A percentile compares a stretch with the other conserved stretches of the same genome.
Evolutionary conservation across 2,113 vertebrate species (phyloP).

Genomic region (Ctenodactylus gundi): DNA sequence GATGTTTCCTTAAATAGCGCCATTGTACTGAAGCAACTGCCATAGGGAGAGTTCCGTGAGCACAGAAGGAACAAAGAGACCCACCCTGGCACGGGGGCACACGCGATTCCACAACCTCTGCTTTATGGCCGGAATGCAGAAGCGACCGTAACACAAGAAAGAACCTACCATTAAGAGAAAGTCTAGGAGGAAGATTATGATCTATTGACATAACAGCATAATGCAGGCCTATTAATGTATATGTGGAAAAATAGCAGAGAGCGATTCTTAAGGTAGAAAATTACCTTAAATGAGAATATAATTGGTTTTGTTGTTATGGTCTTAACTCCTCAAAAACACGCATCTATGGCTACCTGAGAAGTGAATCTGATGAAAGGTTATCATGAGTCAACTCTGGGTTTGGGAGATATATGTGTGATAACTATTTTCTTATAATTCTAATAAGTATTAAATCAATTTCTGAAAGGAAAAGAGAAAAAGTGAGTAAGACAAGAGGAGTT

Average conservation of each 20-base stretch:
- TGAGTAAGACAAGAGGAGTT: background rate
- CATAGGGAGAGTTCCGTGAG: background rate
- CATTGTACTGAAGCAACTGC: background rate
- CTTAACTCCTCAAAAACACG: background rate
- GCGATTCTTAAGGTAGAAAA: background rate
- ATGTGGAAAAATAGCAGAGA: background rate
- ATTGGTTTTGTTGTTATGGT: background rate
- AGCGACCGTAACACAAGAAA: background rate
- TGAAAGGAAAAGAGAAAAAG: background rate
- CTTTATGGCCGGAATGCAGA: slow-evolving; percentile 12
- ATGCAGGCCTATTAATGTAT: background rate
- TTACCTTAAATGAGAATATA: background rate
- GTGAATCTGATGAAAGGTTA: background rate
- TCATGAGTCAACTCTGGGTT: background rate
- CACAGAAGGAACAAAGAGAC: background rate
- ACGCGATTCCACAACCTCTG: background rate
- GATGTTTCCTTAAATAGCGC: background rate
- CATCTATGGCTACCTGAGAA: background rate
- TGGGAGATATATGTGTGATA: background rate
- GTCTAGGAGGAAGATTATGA: background rate
- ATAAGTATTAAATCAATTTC: background rate
- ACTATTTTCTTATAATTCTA: background rate
- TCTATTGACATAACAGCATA: background rate
- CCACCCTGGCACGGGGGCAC: background rate
- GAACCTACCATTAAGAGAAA: background rate